Evolutionary conservation across 2,888 invertebrate species (phyloP).

Genomic region (Plebejus anna): DNA sequence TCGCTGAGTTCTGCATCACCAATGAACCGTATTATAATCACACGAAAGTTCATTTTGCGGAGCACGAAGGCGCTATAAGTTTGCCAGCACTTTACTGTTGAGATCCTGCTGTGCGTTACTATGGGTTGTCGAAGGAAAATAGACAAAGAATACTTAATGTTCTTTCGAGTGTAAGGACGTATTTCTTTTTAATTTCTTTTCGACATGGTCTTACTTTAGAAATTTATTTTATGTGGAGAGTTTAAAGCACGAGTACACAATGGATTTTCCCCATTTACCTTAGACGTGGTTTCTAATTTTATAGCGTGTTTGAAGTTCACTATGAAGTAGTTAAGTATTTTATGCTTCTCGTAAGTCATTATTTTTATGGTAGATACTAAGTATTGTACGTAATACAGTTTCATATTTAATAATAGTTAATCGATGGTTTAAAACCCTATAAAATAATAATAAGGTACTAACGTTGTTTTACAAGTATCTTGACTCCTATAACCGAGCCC

Average conservation of each 20-base stretch:
- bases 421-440: neutral
- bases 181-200: slow-evolving; percentile 51
- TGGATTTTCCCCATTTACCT: neutral
- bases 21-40: slow-evolving; percentile 30
- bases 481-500: neutral
- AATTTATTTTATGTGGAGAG: slow-evolving; percentile 21
- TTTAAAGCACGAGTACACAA: neutral
- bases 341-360: neutral
- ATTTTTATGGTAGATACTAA: neutral
- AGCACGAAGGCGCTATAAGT: slow-evolving; percentile 36
- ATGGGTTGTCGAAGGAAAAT: slow-evolving; percentile 69
- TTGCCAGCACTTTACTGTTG: slow-evolving; percentile 57
- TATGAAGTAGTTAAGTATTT: neutral
- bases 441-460: neutral
- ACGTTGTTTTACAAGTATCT: neutral
- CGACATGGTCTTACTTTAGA: slow-evolving; percentile 33
- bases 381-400: neutral
- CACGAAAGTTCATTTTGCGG: slow-evolving; percentile 41
- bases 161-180: slow-evolving; percentile 61
- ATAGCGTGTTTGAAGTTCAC: neutral
- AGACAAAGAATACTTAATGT: slow-evolving; percentile 63
- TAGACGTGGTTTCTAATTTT: neutral
- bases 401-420: neutral
- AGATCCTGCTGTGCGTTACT: slow-evolving; percentile 63
- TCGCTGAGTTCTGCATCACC: slow-evolving; percentile 34